Percentiles rank a stretch among this genome's conserved stretches.
phyloP scores from a whole-genome alignment of 1,140 invertebrate genomes.

The Zophobas morio region DNA sequence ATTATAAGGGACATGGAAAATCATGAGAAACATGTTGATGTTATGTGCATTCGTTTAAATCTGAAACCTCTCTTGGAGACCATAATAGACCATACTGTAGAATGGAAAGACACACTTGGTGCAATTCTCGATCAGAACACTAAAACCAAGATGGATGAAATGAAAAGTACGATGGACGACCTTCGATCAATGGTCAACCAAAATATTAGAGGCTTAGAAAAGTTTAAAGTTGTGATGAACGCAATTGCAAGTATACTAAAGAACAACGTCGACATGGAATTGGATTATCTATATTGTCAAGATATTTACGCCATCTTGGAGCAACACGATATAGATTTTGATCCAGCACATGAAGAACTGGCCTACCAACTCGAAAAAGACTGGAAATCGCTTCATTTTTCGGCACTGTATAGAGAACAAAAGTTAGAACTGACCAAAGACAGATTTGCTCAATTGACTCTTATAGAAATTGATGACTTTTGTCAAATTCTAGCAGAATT shows the following conservation, averaged over 20 bases:
- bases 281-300: conserved; percentile 79
- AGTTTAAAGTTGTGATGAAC: conserved; percentile 88
- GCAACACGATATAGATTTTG: conserved; percentile 65
- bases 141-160: conserved; percentile 74
- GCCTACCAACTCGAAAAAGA: conserved; percentile 75
- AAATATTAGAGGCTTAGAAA: conserved; percentile 81
- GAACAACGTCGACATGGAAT: conserved; percentile 81
- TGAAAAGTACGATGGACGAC: conserved; percentile 74
- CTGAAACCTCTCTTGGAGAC: conserved; percentile 75
- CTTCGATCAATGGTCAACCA: conserved; percentile 76
- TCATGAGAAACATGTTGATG: conserved; percentile 73
- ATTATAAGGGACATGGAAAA: conserved; percentile 80
- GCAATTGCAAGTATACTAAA: conserved; percentile 83
- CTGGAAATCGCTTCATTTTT: conserved; percentile 79
- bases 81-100: conserved; percentile 76
- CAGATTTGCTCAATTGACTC: conserved; percentile 84
- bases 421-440: conserved; percentile 81
- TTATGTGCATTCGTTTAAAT: conserved; percentile 80
- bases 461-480: conserved; percentile 82
- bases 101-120: conserved; percentile 81
- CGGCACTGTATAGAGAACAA: conserved; percentile 76
- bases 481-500: conserved; percentile 77
- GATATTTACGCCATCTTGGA: conserved; percentile 68
- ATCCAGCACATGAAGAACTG: conserved; percentile 72
- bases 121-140: conserved; percentile 74